Evolutionary conservation across 92 coral and sea anemone species (phyloP), one percentile per base, ranked within the genome.

Genomic region (Galaxea fascicularis): DNA sequence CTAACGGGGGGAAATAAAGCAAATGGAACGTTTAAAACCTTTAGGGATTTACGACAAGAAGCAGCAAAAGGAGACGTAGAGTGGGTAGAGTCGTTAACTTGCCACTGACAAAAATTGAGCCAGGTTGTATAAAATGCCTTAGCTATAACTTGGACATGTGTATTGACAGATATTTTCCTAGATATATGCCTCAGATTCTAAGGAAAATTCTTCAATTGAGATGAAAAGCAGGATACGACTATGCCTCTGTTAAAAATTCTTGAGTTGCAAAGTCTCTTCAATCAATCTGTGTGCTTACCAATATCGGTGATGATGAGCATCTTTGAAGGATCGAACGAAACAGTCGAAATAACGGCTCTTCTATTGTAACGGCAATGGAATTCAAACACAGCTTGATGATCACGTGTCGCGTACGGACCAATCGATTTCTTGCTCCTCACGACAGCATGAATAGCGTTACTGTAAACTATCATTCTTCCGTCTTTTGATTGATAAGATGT

Each of bases 311-410:
- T 44, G 39, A 71, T 46, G 13, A 56, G 25, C 10, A 31, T 11
- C 45, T 70, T 57, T 1, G 86, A 56, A 11, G 78, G 26, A n/a
- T 57, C 16, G 68, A 82, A 70, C 39, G 69, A 69, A 17, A 82
- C 22, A 13, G 64, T 16, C 13, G 94, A 92, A 29, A 94, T 35
- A 35, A 92, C 88, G 7, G 71, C 80, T 31, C 52, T 80, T 52
- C 87, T 94, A 47, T 85, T 85, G 73, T 89, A 94, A 46, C 92
- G 86, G 25, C 98, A 94, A 73, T 90, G 83, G 83, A 94, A 79
- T 12, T 87, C 92, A 82, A 94, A 86, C 24, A 74, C 78, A 3
- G 91, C 95, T 77, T 68, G 79, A 49, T 92, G 92, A 47, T 89
- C 95, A 21, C 98, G 93, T 24, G 95, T 87, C 10, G 83, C 88